Conservation (phyloP, 1,140 invertebrate species). For the Magallana ariakensis region DNA sequence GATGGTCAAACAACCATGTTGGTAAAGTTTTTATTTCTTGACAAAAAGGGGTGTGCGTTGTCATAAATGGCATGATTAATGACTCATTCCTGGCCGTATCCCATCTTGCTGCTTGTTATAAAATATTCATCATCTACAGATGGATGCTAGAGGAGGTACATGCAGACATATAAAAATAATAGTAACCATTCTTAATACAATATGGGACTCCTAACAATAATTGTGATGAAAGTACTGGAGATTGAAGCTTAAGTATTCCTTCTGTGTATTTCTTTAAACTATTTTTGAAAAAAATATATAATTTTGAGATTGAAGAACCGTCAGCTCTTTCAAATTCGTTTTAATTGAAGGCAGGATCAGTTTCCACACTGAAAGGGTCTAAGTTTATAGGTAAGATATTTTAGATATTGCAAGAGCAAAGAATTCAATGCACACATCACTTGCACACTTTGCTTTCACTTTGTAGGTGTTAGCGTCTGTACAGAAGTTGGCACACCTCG, state of each 20-base stretch:
- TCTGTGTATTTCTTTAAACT: no score
- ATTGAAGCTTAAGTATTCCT: no score
- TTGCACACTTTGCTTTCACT: background rate
- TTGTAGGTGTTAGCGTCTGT: conserved; percentile 27
- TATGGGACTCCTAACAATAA: no score
- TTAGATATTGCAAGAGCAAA: no score
- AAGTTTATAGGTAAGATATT: no score
- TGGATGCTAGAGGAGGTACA: background rate
- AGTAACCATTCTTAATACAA: no score
- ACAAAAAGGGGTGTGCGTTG: background rate
- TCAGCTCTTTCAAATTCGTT: background rate
- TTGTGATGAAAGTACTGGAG: no score
- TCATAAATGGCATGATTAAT: conserved; percentile 11
- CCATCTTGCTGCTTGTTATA: background rate
- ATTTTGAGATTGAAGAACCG: no score
- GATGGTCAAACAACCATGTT: background rate
- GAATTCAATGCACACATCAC: background rate
- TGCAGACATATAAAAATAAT: no score
- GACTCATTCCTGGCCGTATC: background rate
- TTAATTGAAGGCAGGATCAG: background rate
- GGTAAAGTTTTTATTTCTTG: background rate
- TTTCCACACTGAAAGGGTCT: background rate
- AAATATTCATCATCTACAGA: conserved; percentile 21
- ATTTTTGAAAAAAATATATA: no score
- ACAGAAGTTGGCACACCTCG: conserved; percentile 32